Conservation (phyloP, 2,888 invertebrate genomes). For the Latrodectus hesperus region DNA sequence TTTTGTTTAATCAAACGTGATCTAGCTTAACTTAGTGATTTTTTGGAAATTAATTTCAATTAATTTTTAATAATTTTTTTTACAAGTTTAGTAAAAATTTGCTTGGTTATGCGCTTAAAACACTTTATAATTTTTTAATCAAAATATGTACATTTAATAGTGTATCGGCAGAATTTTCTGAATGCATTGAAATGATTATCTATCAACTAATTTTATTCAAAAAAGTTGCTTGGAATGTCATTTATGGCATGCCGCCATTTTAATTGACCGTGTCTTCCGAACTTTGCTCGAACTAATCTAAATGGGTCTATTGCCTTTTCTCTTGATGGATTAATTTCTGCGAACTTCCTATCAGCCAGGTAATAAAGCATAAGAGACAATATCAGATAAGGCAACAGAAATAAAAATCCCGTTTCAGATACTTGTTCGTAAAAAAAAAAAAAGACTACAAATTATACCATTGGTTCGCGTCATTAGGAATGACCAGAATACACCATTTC, state of each 20-base stretch:
- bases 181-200: no score
- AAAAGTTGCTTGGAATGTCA: no score
- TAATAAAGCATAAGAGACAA: not conserved
- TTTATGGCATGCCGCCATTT: not conserved
- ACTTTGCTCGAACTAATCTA: not conserved
- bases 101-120: no score
- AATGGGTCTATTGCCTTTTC: not conserved
- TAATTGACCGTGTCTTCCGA: not conserved
- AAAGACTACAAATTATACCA: not conserved
- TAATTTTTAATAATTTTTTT: no score
- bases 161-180: no score
- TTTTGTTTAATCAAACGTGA: no score
- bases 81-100: no score
- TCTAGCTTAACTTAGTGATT: no score
- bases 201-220: no score
- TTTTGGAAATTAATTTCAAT: no score
- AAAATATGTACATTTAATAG: no score
- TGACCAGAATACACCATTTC: conserved; percentile 6
- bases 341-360: not conserved
- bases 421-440: not conserved
- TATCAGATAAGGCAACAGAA: not conserved
- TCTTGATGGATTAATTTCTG: conserved; percentile 1
- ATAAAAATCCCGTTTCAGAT: not conserved
- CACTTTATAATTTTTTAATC: no score
- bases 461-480: conserved; percentile 29